Percentiles rank a stretch among this genome's conserved stretches.
Evolutionary conservation across 1,140 invertebrate species (phyloP).

Genomic region (Coboldia fuscipes): DNA sequence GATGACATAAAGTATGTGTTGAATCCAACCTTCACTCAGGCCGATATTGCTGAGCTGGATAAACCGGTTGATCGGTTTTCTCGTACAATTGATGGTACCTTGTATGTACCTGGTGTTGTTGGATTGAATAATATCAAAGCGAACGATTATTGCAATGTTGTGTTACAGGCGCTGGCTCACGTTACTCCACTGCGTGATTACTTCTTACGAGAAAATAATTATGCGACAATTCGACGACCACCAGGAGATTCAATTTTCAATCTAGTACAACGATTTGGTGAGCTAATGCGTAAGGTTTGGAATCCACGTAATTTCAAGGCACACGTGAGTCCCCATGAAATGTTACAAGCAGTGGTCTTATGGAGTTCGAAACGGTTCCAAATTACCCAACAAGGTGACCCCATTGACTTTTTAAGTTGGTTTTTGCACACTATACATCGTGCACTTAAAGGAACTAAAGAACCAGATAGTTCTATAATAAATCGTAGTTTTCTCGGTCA

Average conservation of each 20-base stretch:
- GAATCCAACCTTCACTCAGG: conserved; percentile 83
- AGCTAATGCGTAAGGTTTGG: conserved; percentile 95
- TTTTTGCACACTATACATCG: conserved; percentile 85
- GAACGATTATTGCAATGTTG: conserved; percentile 98
- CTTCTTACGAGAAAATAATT: conserved; percentile 86
- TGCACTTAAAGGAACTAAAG: conserved; percentile 72
- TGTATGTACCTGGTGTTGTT: conserved; percentile 90
- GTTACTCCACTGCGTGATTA: conserved; percentile 86
- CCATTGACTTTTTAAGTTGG: conserved; percentile 92
- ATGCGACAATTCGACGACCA: conserved; percentile 67
- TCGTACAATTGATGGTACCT: conserved; percentile 87
- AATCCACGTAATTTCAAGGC: conserved; percentile 98
- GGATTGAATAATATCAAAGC: conserved; percentile 99
- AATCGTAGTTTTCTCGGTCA: conserved; percentile 89
- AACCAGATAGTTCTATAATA: conserved; percentile 71
- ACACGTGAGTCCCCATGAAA: conserved; percentile 98
- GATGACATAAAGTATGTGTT: conserved; percentile 99
- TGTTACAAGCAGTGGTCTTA: conserved; percentile 96
- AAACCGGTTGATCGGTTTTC: conserved; percentile 50
- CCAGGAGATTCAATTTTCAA: conserved; percentile 81
- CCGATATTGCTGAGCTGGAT: conserved; percentile 61
- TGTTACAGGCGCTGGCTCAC: conserved; percentile 88
- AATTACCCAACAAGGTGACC: conserved; percentile 96
- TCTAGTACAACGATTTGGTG: conserved; percentile 92
- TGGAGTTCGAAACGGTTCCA: conserved; percentile 98